Evolutionary conservation across 2,113 vertebrate species (phyloP), one percentile per base, ranked within the genome.

Genomic region (Notarius quadriscutis): DNA sequence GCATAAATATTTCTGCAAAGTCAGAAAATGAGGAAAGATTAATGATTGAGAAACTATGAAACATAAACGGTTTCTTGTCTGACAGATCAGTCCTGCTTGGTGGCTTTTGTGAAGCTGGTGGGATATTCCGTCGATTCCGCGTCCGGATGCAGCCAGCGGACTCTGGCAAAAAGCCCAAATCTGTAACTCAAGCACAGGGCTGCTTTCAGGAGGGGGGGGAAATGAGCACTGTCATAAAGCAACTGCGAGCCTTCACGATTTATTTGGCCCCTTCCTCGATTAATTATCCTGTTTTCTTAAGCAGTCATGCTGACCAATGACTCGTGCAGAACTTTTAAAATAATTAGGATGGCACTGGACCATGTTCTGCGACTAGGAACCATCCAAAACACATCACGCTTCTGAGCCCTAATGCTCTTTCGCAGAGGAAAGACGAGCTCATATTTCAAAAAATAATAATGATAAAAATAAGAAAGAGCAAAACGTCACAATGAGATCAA

Each of bases 301-400:
- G 84, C 86, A 53, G 88, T 87, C 89, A 83, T 62, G 84, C 81
- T 87, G 87, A 89, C 77, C 82, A 69, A 88, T 82, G 71, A 58
- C 65, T 87, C 62, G 89, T 88, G 84, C 84, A 85, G 89, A 88
- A 90, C 89, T 85, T 89, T 90, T 91, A 89, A 89, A 89, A 87
- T 89, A 79, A 89, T 90, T 90, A 88, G 86, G 86, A 88, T 85
- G 84, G 86, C 86, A 85, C 84, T 60, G 82, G 72, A 87, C 77
- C 81, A 88, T 82, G 65, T 71, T 81, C 71, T 60, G 89, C 63
- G 41, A 86, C 87, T 89, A 83, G 84, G 87, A 87, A 87, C 67
- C 84, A 89, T 91, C 90, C 85, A 84, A 85, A 88, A 88, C 69
- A 77, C 87, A 91, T 87, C 88, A 87, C 67, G 51, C 27, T 74